Base-by-base conservation (phyloP, 2,113 vertebrate species). In the Amphiprion ocellaris region DNA sequence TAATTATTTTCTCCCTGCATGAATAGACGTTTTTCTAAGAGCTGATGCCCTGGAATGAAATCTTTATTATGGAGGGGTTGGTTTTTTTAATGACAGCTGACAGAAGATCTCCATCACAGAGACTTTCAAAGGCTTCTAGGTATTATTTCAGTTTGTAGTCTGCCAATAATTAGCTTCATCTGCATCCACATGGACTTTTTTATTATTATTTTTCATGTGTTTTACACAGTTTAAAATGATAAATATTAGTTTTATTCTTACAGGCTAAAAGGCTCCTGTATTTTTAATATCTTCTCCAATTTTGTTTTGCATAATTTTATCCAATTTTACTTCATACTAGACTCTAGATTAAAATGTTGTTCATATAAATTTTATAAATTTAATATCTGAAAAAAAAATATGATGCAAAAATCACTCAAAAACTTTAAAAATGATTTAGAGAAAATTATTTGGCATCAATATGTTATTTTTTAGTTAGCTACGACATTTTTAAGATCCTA, bases 1-100 rank as follows among this genome's bases (percentile, higher is more conserved):
- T 74, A 58, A 71, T 86, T 11, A 33, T 78, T 70, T 78, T 52
- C 62, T 47, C 4, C 59, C 65, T 65, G 52, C 2, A 1, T 69
- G 26, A 69, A 37, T 9, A 0, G 10, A 44, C 24, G 39, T 74
- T 21, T 33, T 46, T 41, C 41, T n/a, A 17, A 56, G 56, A 5
- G 17, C 5, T 9, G 15, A 37, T 28, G 37, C 28, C 54, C 49
- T 55, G 33, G 2, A n/a, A 30, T 4, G 28, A 69, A 63, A 17
- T 52, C 1, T 62, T 9, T 37, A 9, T n/a, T 2, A 10, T 30
- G 17, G 2, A 61, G 26, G 46, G 47, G 28, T 4, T 21, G n/a
- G 33, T 52, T 39, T 21, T 21, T 21, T 74, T 30, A 59, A 70
- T 54, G 6, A 30, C 6, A 33, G 55, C 2, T 5, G 49, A 33